Evolutionary conservation across 2,888 invertebrate species (phyloP).

Genomic region (Oegoconia quadripuncta): DNA sequence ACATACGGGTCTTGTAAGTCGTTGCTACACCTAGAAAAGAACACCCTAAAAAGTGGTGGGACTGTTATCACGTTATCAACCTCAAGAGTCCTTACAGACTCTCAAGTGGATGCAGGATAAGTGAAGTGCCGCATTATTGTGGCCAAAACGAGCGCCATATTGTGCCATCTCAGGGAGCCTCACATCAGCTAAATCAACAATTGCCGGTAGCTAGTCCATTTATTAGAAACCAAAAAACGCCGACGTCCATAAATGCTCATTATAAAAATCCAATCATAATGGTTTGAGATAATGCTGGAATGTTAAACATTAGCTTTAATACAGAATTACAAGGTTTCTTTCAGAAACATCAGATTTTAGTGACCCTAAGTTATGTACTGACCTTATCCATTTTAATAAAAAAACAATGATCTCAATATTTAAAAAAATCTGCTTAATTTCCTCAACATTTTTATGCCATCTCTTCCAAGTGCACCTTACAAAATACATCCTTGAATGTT

Average conservation of each 20-base stretch:
- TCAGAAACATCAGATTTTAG: slow-evolving; percentile 58
- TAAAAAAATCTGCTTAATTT: slow-evolving; percentile 33
- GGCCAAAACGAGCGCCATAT: slow-evolving; percentile 34
- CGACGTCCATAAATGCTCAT: slow-evolving; percentile 70
- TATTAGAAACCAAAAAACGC: slow-evolving; percentile 69
- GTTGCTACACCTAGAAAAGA: slow-evolving; percentile 76
- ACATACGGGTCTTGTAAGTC: slow-evolving; percentile 56
- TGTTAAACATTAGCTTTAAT: slow-evolving; percentile 78
- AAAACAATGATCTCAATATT: slow-evolving; percentile 42
- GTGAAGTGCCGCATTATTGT: slow-evolving; percentile 39
- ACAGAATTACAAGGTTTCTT: slow-evolving; percentile 58
- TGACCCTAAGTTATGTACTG: slow-evolving; percentile 68
- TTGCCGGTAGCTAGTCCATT: slow-evolving; percentile 57
- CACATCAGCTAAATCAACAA: slow-evolving; percentile 64
- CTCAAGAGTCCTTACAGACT: slow-evolving; percentile 32
- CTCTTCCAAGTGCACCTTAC: slow-evolving; percentile 34
- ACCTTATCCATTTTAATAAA: slow-evolving; percentile 58
- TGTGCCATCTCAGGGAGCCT: slow-evolving; percentile 47
- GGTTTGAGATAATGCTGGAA: slow-evolving; percentile 74
- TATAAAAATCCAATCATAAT: slow-evolving; percentile 71
- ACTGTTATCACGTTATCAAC: slow-evolving; percentile 43
- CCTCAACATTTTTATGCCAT: slow-evolving; percentile 38
- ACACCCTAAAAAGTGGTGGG: slow-evolving; percentile 71
- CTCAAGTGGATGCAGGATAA: slow-evolving; percentile 38
- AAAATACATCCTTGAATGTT: slow-evolving; percentile 26